A percentile compares a stretch with the other conserved stretches of the same genome.
Evolutionary conservation across 37 sponge, comb jelly and placozoan genomes (phyloP).

Genomic region (Chondrosia reniformis): DNA sequence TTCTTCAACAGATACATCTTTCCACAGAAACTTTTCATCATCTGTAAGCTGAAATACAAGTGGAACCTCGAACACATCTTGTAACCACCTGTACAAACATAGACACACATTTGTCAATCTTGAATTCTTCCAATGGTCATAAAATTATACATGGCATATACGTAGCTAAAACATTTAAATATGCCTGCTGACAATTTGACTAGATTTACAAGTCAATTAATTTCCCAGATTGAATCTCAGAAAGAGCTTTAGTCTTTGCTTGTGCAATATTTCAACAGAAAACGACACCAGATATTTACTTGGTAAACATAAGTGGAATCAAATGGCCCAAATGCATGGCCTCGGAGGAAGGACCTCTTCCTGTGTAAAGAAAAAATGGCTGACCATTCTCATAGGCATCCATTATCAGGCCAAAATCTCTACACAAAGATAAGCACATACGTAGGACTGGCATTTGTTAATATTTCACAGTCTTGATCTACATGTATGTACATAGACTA

Average conservation of each 20-base stretch:
- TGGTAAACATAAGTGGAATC: constrained; percentile 88
- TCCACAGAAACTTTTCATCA: constrained; percentile 95
- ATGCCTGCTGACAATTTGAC: no score
- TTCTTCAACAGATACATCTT: constrained; percentile 73
- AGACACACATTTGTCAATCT: background rate
- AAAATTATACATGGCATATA: no score
- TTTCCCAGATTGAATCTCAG: no score
- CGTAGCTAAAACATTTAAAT: no score
- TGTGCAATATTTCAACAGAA: no score
- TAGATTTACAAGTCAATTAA: no score
- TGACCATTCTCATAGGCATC: constrained; percentile 68
- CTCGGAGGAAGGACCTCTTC: constrained; percentile 86
- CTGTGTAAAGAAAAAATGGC: constrained; percentile 89
- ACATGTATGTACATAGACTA: background rate
- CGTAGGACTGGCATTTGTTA: no score
- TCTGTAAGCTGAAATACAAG: constrained; percentile 91
- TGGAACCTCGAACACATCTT: constrained; percentile 89
- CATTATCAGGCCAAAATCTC: constrained; percentile 54
- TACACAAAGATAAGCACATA: background rate
- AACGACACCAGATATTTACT: no score
- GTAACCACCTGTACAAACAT: constrained; percentile 60
- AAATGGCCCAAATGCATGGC: constrained; percentile 89
- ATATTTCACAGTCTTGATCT: background rate
- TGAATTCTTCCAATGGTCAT: no score
- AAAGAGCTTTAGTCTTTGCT: no score